Conservation (phyloP, 2,113 vertebrate species). For the Archocentrus centrarchus region DNA sequence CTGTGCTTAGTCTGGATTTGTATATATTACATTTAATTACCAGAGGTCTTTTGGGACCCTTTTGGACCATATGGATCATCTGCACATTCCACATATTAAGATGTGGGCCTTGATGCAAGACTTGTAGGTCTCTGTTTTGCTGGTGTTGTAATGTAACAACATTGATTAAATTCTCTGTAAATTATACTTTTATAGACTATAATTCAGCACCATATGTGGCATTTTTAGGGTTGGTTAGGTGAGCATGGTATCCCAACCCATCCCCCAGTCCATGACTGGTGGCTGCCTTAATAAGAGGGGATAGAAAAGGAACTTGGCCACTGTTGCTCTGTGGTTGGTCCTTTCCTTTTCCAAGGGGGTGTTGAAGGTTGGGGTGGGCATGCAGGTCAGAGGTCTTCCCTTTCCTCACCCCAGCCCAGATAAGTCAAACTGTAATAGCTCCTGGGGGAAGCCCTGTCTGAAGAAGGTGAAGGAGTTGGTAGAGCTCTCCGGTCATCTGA, state of each 20-base stretch:
- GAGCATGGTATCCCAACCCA: not conserved
- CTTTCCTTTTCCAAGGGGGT: constrained; percentile 44
- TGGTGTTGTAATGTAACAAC: not conserved
- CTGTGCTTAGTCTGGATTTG: constrained; percentile 58
- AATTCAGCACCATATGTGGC: not conserved
- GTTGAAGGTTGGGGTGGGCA: constrained; percentile 48
- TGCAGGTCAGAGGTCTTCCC: constrained; percentile 66
- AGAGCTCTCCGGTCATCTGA: constrained; percentile 44
- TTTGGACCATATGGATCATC: constrained; percentile 18
- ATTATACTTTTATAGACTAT: not conserved
- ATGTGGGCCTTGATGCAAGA: not conserved
- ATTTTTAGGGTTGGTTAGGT: not conserved
- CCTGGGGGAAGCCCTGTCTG: constrained; percentile 66
- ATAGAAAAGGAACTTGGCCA: constrained; percentile 46
- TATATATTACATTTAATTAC: constrained; percentile 46
- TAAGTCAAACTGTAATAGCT: constrained; percentile 75
- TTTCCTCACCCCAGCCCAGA: constrained; percentile 63
- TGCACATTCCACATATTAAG: not conserved
- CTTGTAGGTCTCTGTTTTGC: not conserved
- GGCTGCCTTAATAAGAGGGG: constrained; percentile 43
- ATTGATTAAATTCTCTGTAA: not conserved
- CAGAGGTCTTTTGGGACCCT: constrained; percentile 14
- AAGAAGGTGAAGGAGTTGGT: constrained; percentile 49
- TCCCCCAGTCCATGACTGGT: constrained; percentile 41
- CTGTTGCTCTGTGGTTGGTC: constrained; percentile 68